Evolutionary conservation across 1,140 invertebrate genomes (phyloP).

Genomic region (Lasioglossum baleicum): DNA sequence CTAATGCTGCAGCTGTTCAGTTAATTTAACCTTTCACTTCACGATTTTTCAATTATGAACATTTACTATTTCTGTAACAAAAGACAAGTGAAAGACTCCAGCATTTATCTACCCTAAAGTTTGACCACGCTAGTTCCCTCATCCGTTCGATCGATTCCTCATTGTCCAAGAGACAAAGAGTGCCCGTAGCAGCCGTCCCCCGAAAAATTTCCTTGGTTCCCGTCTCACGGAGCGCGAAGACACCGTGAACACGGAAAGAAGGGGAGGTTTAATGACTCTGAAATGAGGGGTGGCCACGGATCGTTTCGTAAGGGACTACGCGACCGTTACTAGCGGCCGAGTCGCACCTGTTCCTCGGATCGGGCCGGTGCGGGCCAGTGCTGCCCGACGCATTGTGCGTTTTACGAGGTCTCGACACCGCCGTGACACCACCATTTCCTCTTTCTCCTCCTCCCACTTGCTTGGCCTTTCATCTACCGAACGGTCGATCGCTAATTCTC

Average conservation of each 20-base stretch:
- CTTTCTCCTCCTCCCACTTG: not conserved
- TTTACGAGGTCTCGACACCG: slow-evolving; percentile 29
- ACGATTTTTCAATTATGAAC: too few species aligned
- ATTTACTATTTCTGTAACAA: too few species aligned
- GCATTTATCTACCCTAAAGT: too few species aligned
- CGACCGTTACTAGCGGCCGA: slow-evolving; percentile 41
- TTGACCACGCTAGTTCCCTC: too few species aligned
- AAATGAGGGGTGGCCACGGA: slow-evolving; percentile 48
- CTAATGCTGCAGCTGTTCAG: too few species aligned
- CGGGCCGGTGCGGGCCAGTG: not conserved
- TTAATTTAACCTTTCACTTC: too few species aligned
- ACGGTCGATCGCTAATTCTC: slow-evolving; percentile 22
- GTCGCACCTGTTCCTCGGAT: slow-evolving; percentile 53
- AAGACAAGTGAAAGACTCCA: too few species aligned
- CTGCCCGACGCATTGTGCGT: slow-evolving; percentile 20
- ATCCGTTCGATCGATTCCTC: not conserved
- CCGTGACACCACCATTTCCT: too few species aligned
- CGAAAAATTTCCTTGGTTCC: slow-evolving; percentile 35
- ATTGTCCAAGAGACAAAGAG: not conserved
- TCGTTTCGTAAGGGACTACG: slow-evolving; percentile 12
- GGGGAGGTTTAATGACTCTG: slow-evolving; percentile 40
- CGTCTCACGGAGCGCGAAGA: not conserved
- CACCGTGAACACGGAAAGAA: not conserved
- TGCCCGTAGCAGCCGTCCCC: not conserved
- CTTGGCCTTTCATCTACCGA: not conserved